phyloP scores from a whole-genome alignment of 35 echinoderm and acorn worm species.

The Chiridota heheva region DNA sequence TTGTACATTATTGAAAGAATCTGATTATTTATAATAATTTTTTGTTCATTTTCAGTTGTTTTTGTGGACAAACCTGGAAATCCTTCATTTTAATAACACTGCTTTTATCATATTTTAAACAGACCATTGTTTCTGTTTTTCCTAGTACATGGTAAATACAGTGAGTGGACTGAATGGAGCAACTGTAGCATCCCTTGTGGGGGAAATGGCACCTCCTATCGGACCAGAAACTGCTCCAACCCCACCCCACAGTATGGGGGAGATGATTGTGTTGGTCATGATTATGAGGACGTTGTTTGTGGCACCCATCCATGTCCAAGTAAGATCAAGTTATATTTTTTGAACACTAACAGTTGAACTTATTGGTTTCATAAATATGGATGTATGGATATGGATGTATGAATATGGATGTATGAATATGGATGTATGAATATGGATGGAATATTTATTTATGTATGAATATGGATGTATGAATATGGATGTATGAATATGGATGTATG shows the following conservation, averaged over 20 bases:
- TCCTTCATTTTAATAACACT: no score
- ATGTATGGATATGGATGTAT: no score
- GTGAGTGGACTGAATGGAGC: constrained; percentile 68
- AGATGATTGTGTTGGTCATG: constrained; percentile 38
- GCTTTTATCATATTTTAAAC: no score
- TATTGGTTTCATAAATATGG: neutral
- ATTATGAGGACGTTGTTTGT: constrained; percentile 42
- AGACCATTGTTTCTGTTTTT: constrained; percentile 1
- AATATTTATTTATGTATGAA: no score
- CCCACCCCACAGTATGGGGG: constrained; percentile 53
- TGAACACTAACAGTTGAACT: neutral
- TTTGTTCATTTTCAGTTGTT: no score
- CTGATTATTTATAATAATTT: no score
- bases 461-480: no score
- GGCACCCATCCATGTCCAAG: constrained; percentile 65
- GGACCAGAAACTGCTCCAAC: constrained; percentile 65
- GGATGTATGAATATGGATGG: no score
- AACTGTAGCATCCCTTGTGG: constrained; percentile 64
- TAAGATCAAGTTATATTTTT: constrained; percentile 22
- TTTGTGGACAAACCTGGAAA: no score
- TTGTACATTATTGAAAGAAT: no score
- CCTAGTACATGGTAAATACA: constrained; percentile 66
- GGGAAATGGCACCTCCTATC: constrained; percentile 37
- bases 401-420: no score
- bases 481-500: no score